These are phyloP conservation scores for Sericinus montela DNA, from an alignment of 2,888 invertebrate species.

Conservation along the genomic window DNA sequence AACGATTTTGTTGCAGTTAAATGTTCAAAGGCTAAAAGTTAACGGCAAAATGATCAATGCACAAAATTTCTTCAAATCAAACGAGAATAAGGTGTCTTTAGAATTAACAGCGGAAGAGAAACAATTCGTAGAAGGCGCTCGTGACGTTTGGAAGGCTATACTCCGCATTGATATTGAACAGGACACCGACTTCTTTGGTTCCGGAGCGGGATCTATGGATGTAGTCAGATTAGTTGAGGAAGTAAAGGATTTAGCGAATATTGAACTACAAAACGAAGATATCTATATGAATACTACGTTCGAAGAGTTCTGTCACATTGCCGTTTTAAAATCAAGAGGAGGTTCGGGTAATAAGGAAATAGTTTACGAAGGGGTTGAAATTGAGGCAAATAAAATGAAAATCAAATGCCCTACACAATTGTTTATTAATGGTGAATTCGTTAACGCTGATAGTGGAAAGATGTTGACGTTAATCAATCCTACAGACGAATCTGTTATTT, in stretches of 20 bases:
- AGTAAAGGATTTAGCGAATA: conserved; percentile 87
- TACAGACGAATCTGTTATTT: conserved; percentile 88
- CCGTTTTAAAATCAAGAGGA: conserved; percentile 84
- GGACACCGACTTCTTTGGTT: conserved; percentile 93
- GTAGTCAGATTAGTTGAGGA: conserved; percentile 96
- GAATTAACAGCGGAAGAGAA: conserved; percentile 88
- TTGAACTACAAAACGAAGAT: conserved; percentile 91
- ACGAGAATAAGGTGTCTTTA: conserved; percentile 72
- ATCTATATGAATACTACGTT: conserved; percentile 96
- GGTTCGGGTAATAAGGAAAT: conserved; percentile 75
- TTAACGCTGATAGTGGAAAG: conserved; percentile 85
- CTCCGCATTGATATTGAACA: conserved; percentile 86
- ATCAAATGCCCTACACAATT: conserved; percentile 93
- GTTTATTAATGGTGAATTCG: conserved; percentile 94
- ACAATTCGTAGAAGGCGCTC: conserved; percentile 80
- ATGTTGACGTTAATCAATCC: conserved; percentile 88
- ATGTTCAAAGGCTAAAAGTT: conserved; percentile 86
- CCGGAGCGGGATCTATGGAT: conserved; percentile 99
- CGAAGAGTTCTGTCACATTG: conserved; percentile 85
- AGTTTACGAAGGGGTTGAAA: conserved; percentile 85
- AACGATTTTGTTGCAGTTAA: conserved; percentile 75
- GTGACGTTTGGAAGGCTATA: conserved; percentile 91
- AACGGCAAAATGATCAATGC: conserved; percentile 91
- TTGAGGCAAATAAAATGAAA: conserved; percentile 90
- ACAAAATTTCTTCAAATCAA: conserved; percentile 85